A percentile compares a stretch with the other conserved stretches of the same genome.
phyloP scores from a whole-genome alignment of 2,888 invertebrate species.

The Oscheius sp. region DNA sequence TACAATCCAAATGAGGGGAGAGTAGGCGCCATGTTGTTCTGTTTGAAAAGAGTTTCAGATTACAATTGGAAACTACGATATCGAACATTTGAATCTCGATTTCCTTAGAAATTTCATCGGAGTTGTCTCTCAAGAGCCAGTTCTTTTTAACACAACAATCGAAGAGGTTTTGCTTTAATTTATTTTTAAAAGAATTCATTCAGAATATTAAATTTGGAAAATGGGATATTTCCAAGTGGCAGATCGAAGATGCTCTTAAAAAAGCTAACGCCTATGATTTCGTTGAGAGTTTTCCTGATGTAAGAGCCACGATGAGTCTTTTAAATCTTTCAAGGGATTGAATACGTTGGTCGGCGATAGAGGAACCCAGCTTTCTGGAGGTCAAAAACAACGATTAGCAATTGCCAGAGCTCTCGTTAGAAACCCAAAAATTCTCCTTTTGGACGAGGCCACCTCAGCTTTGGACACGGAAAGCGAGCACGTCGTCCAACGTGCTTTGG shows the following conservation, averaged over 20 bases:
- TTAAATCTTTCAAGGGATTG: background rate
- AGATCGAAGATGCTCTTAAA: slow-evolving; percentile 60
- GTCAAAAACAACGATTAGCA: slow-evolving; percentile 69
- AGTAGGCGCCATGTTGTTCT: slow-evolving; percentile 1
- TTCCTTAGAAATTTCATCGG: slow-evolving; percentile 71
- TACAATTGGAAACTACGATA: slow-evolving; percentile 71
- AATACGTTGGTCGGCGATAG: slow-evolving; percentile 71
- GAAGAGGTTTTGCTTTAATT: slow-evolving; percentile 70
- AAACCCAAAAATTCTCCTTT: slow-evolving; percentile 70
- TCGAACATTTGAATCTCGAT: slow-evolving; percentile 72
- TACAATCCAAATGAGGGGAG: slow-evolving; percentile 56
- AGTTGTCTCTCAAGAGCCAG: slow-evolving; percentile 72
- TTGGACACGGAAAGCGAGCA: slow-evolving; percentile 82
- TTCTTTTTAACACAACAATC: slow-evolving; percentile 76
- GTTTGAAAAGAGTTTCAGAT: background rate
- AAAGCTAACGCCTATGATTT: slow-evolving; percentile 73
- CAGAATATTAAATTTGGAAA: slow-evolving; percentile 72
- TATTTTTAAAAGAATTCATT: background rate
- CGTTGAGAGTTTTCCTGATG: slow-evolving; percentile 70
- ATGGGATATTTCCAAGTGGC: slow-evolving; percentile 49
- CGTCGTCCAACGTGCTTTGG: slow-evolving; percentile 76
- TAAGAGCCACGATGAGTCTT: slow-evolving; percentile 30
- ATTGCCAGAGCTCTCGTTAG: slow-evolving; percentile 46
- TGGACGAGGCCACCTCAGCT: slow-evolving; percentile 77
- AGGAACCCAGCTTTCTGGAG: slow-evolving; percentile 72